Percentiles rank a stretch among this genome's conserved stretches.
Evolutionary conservation across 2,888 invertebrate species (phyloP).

Genomic region (Hipparchia sbordonii): DNA sequence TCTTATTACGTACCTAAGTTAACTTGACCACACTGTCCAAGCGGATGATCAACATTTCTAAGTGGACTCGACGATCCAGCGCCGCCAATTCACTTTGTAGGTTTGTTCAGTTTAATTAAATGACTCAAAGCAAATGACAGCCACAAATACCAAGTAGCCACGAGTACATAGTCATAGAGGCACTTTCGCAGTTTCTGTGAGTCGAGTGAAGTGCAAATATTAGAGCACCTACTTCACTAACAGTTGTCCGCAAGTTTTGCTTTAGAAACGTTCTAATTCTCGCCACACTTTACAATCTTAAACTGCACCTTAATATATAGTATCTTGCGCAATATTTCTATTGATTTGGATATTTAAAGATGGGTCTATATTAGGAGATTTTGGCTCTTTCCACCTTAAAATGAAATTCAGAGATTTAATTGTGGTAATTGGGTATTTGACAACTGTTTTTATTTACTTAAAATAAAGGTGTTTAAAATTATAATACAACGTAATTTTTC

Average conservation of each 20-base stretch:
- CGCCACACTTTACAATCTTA: too few species aligned
- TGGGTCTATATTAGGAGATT: too few species aligned
- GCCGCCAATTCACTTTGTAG: constrained; percentile 49
- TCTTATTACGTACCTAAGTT: background rate
- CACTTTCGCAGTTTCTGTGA: constrained; percentile 53
- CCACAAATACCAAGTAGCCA: constrained; percentile 51
- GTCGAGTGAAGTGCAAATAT: constrained; percentile 48
- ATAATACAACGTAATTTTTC: too few species aligned
- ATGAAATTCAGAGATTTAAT: too few species aligned
- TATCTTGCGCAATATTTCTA: background rate
- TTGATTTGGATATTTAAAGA: background rate
- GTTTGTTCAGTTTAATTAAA: constrained; percentile 74
- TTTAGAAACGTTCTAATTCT: background rate
- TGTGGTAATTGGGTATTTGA: too few species aligned
- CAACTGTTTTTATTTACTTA: too few species aligned
- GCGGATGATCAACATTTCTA: constrained; percentile 31
- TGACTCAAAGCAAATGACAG: constrained; percentile 67
- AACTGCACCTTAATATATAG: too few species aligned
- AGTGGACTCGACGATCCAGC: constrained; percentile 21
- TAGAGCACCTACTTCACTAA: background rate
- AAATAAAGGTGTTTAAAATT: too few species aligned
- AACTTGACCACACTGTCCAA: constrained; percentile 7
- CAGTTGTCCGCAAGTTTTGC: background rate
- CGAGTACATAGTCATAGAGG: constrained; percentile 27
- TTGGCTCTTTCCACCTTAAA: too few species aligned